Conservation (phyloP, 1,140 invertebrate species). For the Apocrypta bakeri region DNA sequence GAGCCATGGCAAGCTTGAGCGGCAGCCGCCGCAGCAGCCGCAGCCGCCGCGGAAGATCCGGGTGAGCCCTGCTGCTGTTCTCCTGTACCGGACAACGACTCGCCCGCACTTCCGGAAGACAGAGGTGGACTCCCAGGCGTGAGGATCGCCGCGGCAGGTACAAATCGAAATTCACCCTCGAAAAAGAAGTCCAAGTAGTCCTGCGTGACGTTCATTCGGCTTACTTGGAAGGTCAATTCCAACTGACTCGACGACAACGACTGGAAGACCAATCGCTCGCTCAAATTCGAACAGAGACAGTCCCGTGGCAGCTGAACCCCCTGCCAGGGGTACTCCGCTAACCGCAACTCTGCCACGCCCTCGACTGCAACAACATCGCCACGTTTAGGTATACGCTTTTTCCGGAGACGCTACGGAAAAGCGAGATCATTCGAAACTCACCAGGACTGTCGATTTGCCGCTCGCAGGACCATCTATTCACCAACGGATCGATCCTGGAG, state of each 20-base stretch:
- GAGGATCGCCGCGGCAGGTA: slow-evolving; percentile 64
- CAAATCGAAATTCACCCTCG: slow-evolving; percentile 85
- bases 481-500: slow-evolving; percentile 79
- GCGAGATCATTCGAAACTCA: background rate
- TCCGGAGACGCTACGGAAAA: too few relatives aligned
- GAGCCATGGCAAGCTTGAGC: slow-evolving; percentile 40
- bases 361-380: slow-evolving; percentile 6
- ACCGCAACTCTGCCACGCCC: slow-evolving; percentile 80
- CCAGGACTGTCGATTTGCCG: slow-evolving; percentile 24
- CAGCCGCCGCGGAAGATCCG: background rate
- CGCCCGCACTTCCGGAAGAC: slow-evolving; percentile 40
- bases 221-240: slow-evolving; percentile 83
- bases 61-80: slow-evolving; percentile 39
- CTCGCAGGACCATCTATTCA: slow-evolving; percentile 81
- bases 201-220: slow-evolving; percentile 87
- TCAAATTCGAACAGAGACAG: slow-evolving; percentile 84
- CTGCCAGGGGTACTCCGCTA: slow-evolving; percentile 85
- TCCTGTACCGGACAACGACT: slow-evolving; percentile 49
- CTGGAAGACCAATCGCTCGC: slow-evolving; percentile 76
- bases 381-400: too few relatives aligned
- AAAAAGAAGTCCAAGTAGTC: slow-evolving; percentile 88
- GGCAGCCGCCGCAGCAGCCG: slow-evolving; percentile 67
- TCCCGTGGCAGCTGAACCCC: slow-evolving; percentile 81
- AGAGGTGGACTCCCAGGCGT: slow-evolving; percentile 5
- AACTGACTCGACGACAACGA: slow-evolving; percentile 81